phyloP scores from a whole-genome alignment of 2,113 vertebrate genomes.

The Hippocampus mohnikei region DNA sequence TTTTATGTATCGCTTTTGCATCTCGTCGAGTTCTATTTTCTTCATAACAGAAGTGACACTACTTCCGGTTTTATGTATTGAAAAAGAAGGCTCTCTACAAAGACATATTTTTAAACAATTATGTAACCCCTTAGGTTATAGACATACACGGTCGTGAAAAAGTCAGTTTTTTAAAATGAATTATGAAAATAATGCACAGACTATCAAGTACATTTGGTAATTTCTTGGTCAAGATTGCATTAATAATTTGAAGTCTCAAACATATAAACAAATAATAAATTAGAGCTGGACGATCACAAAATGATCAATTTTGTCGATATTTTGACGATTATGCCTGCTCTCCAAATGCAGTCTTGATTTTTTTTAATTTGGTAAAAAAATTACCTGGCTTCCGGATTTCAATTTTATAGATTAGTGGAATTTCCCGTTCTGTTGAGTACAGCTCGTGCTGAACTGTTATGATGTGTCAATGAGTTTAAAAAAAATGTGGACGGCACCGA shows the following conservation, averaged over 20 bases:
- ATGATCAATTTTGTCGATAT: not conserved
- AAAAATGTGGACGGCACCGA: constrained; percentile 71
- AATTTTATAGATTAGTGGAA: not conserved
- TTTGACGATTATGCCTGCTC: too few relatives aligned
- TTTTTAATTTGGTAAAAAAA: constrained; percentile 1
- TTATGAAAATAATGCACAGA: not conserved
- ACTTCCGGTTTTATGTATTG: not conserved
- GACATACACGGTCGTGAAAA: not conserved
- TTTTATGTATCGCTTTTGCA: too few relatives aligned
- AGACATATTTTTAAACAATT: not conserved
- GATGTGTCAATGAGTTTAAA: constrained; percentile 81
- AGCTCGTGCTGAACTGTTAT: constrained; percentile 73
- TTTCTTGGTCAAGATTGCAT: not conserved
- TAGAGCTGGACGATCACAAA: not conserved
- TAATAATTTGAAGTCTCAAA: not conserved
- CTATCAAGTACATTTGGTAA: not conserved
- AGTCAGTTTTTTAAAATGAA: not conserved
- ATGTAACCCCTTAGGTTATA: not conserved
- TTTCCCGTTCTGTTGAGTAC: constrained; percentile 39
- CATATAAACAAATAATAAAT: not conserved
- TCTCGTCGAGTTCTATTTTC: not conserved
- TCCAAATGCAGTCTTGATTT: too few relatives aligned
- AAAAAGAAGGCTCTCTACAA: not conserved
- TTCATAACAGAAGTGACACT: not conserved
- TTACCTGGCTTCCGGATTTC: not conserved